Percentiles rank a stretch among this genome's conserved stretches.
These are phyloP conservation scores for Phyllotreta cruciferae DNA, from an alignment of 2,888 invertebrate species.

Conservation along the genomic window DNA sequence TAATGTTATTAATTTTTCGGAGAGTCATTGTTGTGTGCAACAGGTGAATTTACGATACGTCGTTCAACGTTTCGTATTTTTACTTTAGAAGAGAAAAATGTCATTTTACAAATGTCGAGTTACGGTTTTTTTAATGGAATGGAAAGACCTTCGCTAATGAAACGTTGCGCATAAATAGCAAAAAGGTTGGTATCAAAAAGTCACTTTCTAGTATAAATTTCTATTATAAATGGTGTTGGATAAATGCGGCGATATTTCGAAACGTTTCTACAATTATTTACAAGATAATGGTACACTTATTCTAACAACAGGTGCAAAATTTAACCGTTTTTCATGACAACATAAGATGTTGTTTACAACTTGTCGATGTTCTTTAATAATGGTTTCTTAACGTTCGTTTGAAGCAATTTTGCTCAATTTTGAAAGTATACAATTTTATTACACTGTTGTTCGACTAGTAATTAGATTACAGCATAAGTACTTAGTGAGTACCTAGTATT, in stretches of 20 bases:
- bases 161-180: neutral
- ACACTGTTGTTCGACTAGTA: too few relatives aligned
- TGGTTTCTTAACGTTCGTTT: too few relatives aligned
- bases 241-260: slow-evolving; percentile 6
- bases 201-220: slow-evolving; percentile 13
- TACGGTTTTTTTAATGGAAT: too few relatives aligned
- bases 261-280: slow-evolving; percentile 9
- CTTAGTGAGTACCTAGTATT: too few relatives aligned
- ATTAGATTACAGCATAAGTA: too few relatives aligned
- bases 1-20: slow-evolving; percentile 30
- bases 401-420: too few relatives aligned
- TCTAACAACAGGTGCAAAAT: slow-evolving; percentile 14
- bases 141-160: too few relatives aligned
- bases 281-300: slow-evolving; percentile 8
- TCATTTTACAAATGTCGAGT: too few relatives aligned
- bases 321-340: slow-evolving; percentile 1
- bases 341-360: slow-evolving; percentile 4
- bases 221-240: neutral
- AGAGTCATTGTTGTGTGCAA: slow-evolving; percentile 25
- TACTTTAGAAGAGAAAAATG: slow-evolving; percentile 8
- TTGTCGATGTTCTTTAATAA: neutral
- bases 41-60: slow-evolving; percentile 6
- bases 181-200: neutral
- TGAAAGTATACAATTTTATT: too few relatives aligned
- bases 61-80: slow-evolving; percentile 6